phyloP scores from a whole-genome alignment of 37 sponge, comb jelly and placozoan species.

The Crambe crambe region DNA sequence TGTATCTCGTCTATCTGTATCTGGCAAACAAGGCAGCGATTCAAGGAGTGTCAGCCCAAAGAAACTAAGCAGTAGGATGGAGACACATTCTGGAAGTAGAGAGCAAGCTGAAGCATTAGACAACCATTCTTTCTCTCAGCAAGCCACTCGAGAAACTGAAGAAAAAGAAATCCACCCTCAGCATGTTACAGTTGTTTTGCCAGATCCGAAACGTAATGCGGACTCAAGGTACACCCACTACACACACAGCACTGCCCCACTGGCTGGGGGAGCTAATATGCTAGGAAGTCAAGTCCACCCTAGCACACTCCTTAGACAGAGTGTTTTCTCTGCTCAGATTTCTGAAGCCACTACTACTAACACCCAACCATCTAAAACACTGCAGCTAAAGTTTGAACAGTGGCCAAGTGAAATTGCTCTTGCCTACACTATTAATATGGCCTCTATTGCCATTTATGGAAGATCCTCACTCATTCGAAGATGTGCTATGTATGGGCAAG shows the following conservation, averaged over 20 bases:
- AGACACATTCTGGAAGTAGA: neutral
- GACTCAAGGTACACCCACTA: conserved; percentile 59
- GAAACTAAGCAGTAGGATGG: neutral
- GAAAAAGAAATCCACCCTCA: neutral
- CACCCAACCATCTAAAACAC: neutral
- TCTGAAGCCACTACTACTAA: neutral
- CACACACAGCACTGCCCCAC: conserved; percentile 63
- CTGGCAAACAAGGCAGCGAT: neutral
- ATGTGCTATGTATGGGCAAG: conserved; percentile 46
- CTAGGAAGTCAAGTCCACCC: conserved; percentile 62
- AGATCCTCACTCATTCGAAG: conserved; percentile 54
- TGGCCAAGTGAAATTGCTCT: conserved; percentile 62
- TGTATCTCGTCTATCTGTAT: neutral
- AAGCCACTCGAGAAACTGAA: no score
- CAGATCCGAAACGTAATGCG: neutral
- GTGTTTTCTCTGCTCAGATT: conserved; percentile 35
- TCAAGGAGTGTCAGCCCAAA: neutral
- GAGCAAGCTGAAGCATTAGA: neutral
- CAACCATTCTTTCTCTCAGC: neutral
- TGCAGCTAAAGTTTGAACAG: conserved; percentile 4
- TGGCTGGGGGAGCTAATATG: conserved; percentile 47
- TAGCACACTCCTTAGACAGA: conserved; percentile 55
- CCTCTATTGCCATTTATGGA: conserved; percentile 50
- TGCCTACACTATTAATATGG: conserved; percentile 37
- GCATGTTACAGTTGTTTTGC: neutral